Evolutionary conservation across 2,797 vertebrate genomes (phyloP), one percentile per base, ranked within the genome.

Genomic region (Smutsia gigantea): DNA sequence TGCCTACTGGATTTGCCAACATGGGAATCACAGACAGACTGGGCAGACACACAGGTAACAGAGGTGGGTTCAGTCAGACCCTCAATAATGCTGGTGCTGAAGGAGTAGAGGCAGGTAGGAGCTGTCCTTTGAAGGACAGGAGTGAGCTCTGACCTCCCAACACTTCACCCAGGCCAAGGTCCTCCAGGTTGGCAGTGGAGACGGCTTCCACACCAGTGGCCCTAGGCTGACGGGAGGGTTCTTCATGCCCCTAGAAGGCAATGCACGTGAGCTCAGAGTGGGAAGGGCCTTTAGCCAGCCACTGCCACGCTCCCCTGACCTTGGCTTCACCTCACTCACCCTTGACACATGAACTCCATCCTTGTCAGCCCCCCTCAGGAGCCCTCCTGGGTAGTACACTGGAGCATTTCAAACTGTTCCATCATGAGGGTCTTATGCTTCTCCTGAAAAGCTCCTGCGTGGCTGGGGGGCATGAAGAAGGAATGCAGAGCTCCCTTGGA

Each of bases 221-320:
- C 14, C 71, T 27, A 14, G 42, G 51, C 64, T 66, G 74, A 25
- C 13, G 34, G 7, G 11, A 31, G 55, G 27, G 7, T 14, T 31
- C 49, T 39, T 21, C 12, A 15, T 7, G 46, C 15, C 29, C 13
- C 12, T 2, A 19, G 71, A 49, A 72, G 55, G 55, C 13, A 13
- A 21, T 0, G 8, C 14, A 21, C 18, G 7, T 0, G 18, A 46
- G 49, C 5, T 7, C 17, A 5, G 8, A 29, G 29, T 5, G 23
- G 46, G 82, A 53, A 39, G 37, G 29, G 18, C 19, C 39, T 71
- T 31, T 13, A 31, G 42, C 49, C 11, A 34, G 42, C 61, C 31
- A 12, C 0, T 4, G 63, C 23, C 0, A 46, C 1, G 51, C 18
- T 27, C 42, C 89, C 53, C 8, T 0, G 4, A 39, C 68, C 17